These are phyloP conservation scores for Lepus timidus DNA, from an alignment of 2,113 vertebrate genomes.

Conservation along the genomic window DNA sequence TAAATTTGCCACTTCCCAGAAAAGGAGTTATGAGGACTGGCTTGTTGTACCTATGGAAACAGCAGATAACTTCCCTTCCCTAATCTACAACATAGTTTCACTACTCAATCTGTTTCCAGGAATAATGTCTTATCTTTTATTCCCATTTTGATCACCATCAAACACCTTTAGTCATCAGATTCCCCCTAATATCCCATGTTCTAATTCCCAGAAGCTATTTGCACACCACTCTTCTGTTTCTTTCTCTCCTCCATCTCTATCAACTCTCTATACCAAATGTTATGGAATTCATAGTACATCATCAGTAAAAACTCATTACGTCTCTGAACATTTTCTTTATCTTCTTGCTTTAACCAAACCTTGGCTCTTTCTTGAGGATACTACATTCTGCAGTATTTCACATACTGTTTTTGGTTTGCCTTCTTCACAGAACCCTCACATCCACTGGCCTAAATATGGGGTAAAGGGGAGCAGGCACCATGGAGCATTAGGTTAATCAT, in stretches of 20 bases:
- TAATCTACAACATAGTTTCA: conserved; percentile 14
- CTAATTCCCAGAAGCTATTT: background rate
- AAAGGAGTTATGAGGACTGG: background rate
- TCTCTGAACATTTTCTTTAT: background rate
- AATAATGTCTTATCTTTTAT: conserved; percentile 35
- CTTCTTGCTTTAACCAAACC: background rate
- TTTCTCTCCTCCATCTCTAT: too few species aligned
- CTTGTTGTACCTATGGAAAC: background rate
- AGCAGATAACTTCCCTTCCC: background rate
- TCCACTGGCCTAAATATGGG: background rate
- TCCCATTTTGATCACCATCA: background rate
- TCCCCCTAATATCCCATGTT: background rate
- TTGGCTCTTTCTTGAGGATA: background rate
- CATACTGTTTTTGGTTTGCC: background rate
- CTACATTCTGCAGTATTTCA: background rate
- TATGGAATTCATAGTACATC: background rate
- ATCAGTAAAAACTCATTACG: conserved; percentile 4
- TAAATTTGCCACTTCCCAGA: background rate
- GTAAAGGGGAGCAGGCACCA: too few species aligned
- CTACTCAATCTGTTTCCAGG: background rate
- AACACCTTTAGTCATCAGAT: conserved; percentile 20
- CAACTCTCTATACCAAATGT: background rate
- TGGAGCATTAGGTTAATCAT: too few species aligned
- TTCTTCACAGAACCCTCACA: background rate
- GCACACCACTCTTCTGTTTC: background rate